Conservation (phyloP, 2,797 vertebrate genomes). For the Enteromius treurensis region DNA sequence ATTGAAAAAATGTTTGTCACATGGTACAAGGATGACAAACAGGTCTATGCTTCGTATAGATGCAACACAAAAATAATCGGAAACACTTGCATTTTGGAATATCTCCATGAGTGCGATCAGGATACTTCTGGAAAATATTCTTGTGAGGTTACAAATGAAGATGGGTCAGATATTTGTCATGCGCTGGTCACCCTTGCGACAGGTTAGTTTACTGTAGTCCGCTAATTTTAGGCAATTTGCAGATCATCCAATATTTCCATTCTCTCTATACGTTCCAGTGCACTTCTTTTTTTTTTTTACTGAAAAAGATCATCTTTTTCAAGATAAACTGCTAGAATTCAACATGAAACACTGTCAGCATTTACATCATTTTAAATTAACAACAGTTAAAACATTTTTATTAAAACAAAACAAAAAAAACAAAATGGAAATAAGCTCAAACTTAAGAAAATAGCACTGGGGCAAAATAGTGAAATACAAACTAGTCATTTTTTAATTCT, state of each 20-base stretch:
- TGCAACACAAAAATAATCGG: conserved; percentile 68
- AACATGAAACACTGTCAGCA: conserved; percentile 73
- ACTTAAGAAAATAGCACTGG: conserved; percentile 83
- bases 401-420: conserved; percentile 77
- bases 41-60: conserved; percentile 81
- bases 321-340: conserved; percentile 86
- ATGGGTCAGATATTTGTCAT: conserved; percentile 83
- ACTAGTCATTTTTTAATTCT: background rate
- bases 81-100: conserved; percentile 81
- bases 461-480: conserved; percentile 70
- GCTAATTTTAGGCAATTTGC: conserved; percentile 1
- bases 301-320: conserved; percentile 80
- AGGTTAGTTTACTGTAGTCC: conserved; percentile 80
- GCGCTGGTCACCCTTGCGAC: conserved; percentile 72
- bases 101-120: conserved; percentile 77
- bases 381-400: conserved; percentile 67
- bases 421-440: conserved; percentile 64
- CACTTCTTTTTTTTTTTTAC: conserved; percentile 65
- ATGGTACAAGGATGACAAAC: conserved; percentile 89
- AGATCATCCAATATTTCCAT: background rate
- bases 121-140: conserved; percentile 85
- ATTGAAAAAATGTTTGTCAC: conserved; percentile 82
- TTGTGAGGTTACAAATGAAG: conserved; percentile 86
- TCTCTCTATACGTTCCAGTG: background rate
- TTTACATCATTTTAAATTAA: conserved; percentile 2